These are phyloP conservation scores for Loriculus beryllinus DNA, from an alignment of 2,797 vertebrate species.

Conservation along the genomic window DNA sequence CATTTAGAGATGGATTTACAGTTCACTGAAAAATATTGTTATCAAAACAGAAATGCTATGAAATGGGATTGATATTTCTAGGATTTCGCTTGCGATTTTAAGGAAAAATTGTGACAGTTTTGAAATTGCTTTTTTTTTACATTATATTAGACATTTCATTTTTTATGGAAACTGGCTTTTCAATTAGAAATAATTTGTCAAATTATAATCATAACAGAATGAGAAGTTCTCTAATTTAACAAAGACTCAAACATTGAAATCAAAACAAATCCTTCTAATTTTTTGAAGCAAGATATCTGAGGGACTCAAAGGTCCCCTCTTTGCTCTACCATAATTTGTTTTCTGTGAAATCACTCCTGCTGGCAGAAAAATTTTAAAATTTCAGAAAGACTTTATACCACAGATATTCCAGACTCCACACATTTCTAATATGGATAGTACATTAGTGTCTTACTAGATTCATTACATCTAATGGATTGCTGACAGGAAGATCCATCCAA, in stretches of 20 bases:
- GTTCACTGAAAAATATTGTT: background rate
- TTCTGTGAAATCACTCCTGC: background rate
- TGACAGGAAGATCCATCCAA: background rate
- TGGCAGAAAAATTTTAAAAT: background rate
- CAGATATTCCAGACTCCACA: background rate
- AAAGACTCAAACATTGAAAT: constrained; percentile 20
- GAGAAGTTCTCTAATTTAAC: constrained; percentile 41
- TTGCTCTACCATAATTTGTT: background rate
- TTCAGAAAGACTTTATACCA: background rate
- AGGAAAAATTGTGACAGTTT: background rate
- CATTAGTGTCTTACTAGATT: background rate
- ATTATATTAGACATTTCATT: background rate
- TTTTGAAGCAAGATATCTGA: constrained; percentile 10
- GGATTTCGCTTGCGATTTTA: background rate
- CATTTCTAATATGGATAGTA: background rate
- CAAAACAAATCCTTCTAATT: constrained; percentile 51
- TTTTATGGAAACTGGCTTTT: constrained; percentile 6
- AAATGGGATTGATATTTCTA: background rate
- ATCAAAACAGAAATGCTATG: background rate
- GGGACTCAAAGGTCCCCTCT: background rate
- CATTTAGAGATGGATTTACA: background rate
- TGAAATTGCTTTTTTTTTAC: background rate
- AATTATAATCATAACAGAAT: constrained; percentile 45
- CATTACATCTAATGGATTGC: background rate
- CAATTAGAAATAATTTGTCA: constrained; percentile 46